Evolutionary conservation across 2,888 invertebrate species (phyloP).

Genomic region (Dilophus febrilis): DNA sequence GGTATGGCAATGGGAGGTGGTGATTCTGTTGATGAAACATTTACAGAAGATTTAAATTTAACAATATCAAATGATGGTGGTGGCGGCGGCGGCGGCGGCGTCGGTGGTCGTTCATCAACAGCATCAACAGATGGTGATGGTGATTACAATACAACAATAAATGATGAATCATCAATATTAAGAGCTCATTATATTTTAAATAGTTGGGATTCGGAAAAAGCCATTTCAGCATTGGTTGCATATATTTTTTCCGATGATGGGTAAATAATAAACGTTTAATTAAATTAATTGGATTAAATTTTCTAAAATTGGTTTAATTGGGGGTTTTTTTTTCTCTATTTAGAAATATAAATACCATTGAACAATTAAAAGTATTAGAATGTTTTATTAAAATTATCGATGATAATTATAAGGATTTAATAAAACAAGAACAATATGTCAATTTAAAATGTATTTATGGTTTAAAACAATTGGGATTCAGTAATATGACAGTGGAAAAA

Average conservation of each 20-base stretch:
- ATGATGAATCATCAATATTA: conserved; percentile 3
- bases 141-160: conserved; percentile 7
- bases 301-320: not conserved
- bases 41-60: conserved; percentile 22
- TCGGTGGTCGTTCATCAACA: not conserved
- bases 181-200: conserved; percentile 27
- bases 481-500: conserved; percentile 26
- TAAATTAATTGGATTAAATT: not conserved
- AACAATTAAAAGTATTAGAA: conserved; percentile 27
- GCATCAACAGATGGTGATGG: conserved; percentile 12
- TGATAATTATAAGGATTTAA: conserved; percentile 18
- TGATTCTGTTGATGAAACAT: conserved; percentile 25
- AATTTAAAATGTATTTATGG: conserved; percentile 27
- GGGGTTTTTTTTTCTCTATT: not conserved
- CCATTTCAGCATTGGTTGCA: conserved; percentile 21
- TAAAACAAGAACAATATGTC: conserved; percentile 25
- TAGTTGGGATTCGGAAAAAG: conserved; percentile 24
- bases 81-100: no score
- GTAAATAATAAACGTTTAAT: conserved; percentile 14
- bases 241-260: conserved; percentile 20
- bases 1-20: conserved; percentile 15
- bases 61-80: conserved; percentile 12
- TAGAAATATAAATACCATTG: conserved; percentile 18
- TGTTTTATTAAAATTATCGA: conserved; percentile 27
- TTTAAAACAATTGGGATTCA: conserved; percentile 26